These are phyloP conservation scores for Takifugu flavidus DNA, from an alignment of 2,113 vertebrate genomes.

Conservation along the genomic window DNA sequence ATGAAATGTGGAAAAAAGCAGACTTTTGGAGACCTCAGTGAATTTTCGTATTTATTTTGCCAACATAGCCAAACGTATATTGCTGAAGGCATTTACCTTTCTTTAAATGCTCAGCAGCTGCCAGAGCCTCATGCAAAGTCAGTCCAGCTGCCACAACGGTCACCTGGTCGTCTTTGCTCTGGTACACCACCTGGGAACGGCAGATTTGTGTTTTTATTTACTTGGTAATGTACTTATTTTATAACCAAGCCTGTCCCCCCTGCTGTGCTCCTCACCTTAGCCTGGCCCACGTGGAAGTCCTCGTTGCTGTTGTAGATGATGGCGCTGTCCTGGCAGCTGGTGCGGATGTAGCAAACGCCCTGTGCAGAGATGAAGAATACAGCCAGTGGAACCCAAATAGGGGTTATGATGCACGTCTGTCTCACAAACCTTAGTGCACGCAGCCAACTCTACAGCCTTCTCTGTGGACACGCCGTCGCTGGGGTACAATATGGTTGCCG, in stretches of 20 bases:
- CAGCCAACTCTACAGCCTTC: conserved; percentile 91
- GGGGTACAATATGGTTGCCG: conserved; percentile 88
- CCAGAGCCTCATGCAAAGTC: conserved; percentile 88
- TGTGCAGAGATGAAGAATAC: conserved; percentile 37
- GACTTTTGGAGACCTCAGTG: no score
- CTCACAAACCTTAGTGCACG: conserved; percentile 83
- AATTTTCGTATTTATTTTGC: no score
- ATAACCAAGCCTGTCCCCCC: neutral
- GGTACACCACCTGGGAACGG: conserved; percentile 80
- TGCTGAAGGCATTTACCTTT: conserved; percentile 75
- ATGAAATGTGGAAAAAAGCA: no score
- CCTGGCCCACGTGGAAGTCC: conserved; percentile 90
- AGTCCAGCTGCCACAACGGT: conserved; percentile 91
- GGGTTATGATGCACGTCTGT: neutral
- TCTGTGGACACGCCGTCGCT: conserved; percentile 90
- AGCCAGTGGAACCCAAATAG: neutral
- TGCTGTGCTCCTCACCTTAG: conserved; percentile 73
- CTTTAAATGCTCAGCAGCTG: conserved; percentile 88
- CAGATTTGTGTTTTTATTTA: neutral
- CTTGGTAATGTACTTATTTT: neutral
- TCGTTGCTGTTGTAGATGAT: conserved; percentile 91
- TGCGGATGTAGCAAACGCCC: conserved; percentile 95
- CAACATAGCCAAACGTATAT: no score
- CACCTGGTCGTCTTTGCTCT: conserved; percentile 90
- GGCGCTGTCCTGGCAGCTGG: conserved; percentile 87